Percentiles rank a stretch among this genome's conserved stretches.
These are phyloP conservation scores for Aphelinus certus DNA, from an alignment of 1,140 invertebrate species.

Conservation along the genomic window DNA sequence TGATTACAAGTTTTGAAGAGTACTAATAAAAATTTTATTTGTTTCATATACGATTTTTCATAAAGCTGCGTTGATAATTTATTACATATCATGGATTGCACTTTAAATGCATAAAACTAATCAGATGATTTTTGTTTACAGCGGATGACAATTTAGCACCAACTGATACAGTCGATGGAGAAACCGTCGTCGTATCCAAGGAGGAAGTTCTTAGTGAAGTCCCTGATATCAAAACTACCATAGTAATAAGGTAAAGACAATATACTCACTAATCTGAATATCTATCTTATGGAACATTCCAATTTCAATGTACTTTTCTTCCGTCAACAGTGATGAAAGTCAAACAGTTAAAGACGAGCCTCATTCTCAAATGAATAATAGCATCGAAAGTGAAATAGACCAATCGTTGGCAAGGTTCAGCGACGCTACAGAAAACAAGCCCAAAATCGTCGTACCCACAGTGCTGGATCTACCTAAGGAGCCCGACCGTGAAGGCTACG, in stretches of 20 bases:
- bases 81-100: too few relatives aligned
- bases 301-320: background rate
- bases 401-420: slow-evolving; percentile 41
- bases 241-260: slow-evolving; percentile 10
- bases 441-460: slow-evolving; percentile 40
- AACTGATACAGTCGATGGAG: slow-evolving; percentile 41
- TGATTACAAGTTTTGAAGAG: too few relatives aligned
- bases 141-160: slow-evolving; percentile 36
- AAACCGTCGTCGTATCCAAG: background rate
- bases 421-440: slow-evolving; percentile 45
- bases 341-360: slow-evolving; percentile 45
- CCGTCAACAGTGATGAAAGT: slow-evolving; percentile 41
- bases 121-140: slow-evolving; percentile 22
- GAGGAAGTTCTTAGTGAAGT: background rate
- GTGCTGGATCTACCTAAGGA: slow-evolving; percentile 37
- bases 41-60: background rate
- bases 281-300: too few relatives aligned
- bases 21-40: background rate
- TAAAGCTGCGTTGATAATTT: too few relatives aligned
- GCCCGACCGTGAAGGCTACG: slow-evolving; percentile 56
- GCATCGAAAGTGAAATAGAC: slow-evolving; percentile 43
- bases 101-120: background rate
- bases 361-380: slow-evolving; percentile 46
- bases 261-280: too few relatives aligned
- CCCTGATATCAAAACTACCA: background rate